Percentiles rank a stretch among this genome's conserved stretches.
Conservation (phyloP, 2,888 invertebrate genomes). For the Diadromus collaris region DNA sequence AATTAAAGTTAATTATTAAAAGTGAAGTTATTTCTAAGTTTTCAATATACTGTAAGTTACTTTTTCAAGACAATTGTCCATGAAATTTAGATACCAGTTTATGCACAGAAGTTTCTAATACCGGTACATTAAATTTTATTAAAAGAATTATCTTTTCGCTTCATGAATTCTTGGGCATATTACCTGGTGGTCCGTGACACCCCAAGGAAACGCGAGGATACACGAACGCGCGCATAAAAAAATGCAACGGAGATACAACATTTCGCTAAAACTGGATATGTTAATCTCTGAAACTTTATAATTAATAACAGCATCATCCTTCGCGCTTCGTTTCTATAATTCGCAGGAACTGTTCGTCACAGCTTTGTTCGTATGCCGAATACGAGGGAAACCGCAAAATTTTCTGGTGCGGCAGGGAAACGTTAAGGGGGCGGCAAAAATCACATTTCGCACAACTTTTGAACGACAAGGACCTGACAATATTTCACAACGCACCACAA, state of each 20-base stretch:
- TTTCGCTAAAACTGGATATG: background rate
- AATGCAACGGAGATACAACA: background rate
- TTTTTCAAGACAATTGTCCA: no score
- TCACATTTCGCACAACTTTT: background rate
- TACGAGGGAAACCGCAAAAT: background rate
- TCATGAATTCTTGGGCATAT: background rate
- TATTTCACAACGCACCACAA: slow-evolving; percentile 35
- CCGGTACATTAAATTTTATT: no score
- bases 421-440: background rate
- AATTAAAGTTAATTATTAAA: no score
- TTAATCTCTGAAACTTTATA: background rate
- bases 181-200: background rate
- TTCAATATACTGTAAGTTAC: no score
- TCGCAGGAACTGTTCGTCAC: background rate
- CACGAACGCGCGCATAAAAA: background rate
- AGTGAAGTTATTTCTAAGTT: no score
- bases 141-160: background rate
- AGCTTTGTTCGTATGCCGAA: background rate
- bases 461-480: background rate
- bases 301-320: background rate
- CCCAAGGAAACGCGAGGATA: background rate
- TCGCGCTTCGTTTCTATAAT: background rate
- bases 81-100: no score
- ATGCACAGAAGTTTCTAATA: no score
- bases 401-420: background rate